Evolutionary conservation across 2,888 invertebrate genomes (phyloP), one percentile per base, ranked within the genome.

Genomic region (Palloptera scutellata): DNA sequence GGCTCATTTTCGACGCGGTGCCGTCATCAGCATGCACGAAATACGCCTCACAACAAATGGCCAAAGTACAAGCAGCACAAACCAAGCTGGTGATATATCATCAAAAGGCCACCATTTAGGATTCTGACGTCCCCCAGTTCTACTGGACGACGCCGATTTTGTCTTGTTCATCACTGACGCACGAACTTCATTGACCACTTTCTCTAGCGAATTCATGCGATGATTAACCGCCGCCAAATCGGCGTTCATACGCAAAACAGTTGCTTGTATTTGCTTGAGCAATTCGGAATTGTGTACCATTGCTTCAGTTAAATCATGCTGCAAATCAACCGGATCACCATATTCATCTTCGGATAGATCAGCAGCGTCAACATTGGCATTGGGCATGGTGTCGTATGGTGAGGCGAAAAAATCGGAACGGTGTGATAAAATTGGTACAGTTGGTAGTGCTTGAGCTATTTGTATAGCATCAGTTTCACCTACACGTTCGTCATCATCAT

Each of bases 241-340:
- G 1, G 70, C 68, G 64, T 82, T 83, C 85, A 85, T 85, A 10
- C 77, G 77, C n/a, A 79, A 72, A 3, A 85, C 78, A 1, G 81
- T 80, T 20, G 61, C 71, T 58, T 83, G 80, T 41, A 85, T 78
- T 72, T 85, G 84, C 17, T 78, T 79, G 48, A 83, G 66, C 67
- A 82, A 51, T 10, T 81, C 79, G n/a, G 77, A 73, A 19, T 81
- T 78, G 51, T 76, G 80, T 20, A 76, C 74, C 19, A 83, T 77
- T 2, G 81, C 76, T 59, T 82, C 81, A 40, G 75, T 75, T 5
- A 79, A 71, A 43, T 81, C 82, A 52, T 76, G 79, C 53, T 78
- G 75, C 81, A 92, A 91, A 85, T 94, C 93, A 70, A 93, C 89
- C 13, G 93, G 92, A 84, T 94, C 93, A 66, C 91, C 92, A 81